phyloP scores from a whole-genome alignment of 1,140 invertebrate species.

The Sminthurides bifidus region DNA sequence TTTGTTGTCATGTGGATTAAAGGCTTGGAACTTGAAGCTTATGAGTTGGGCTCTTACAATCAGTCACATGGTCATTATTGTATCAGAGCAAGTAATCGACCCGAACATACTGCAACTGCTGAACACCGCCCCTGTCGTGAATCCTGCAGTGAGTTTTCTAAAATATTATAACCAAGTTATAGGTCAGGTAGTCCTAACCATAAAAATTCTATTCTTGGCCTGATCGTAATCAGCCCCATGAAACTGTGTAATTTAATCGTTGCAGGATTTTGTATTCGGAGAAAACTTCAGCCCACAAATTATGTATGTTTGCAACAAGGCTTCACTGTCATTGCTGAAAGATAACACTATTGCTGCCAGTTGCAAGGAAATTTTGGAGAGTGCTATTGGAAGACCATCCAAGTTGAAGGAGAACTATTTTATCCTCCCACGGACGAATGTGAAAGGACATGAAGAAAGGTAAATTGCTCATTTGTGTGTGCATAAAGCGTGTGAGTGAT shows the following conservation, averaged over 20 bases:
- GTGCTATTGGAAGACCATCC: constrained; percentile 11
- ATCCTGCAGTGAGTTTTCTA: constrained; percentile 17
- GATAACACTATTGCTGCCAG: constrained; percentile 1
- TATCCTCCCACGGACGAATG: constrained; percentile 16
- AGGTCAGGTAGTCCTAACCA: too few relatives aligned
- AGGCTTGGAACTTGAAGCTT: constrained; percentile 26
- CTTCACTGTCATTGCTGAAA: constrained; percentile 12
- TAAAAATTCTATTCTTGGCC: too few relatives aligned
- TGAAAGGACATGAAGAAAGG: constrained; percentile 2
- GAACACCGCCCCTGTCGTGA: constrained; percentile 17
- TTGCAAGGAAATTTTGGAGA: constrained; percentile 11
- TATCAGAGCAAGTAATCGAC: constrained; percentile 21
- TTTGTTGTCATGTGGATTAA: not conserved
- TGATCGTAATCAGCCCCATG: too few relatives aligned
- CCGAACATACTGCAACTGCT: constrained; percentile 26
- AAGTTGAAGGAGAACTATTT: constrained; percentile 14
- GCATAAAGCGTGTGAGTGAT: too few relatives aligned
- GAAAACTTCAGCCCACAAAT: constrained; percentile 20
- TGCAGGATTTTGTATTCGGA: constrained; percentile 19
- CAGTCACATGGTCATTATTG: constrained; percentile 22
- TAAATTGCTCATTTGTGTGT: constrained; percentile 7
- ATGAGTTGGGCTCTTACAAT: constrained; percentile 26
- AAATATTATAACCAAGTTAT: not conserved
- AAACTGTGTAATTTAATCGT: too few relatives aligned
- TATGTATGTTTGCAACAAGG: constrained; percentile 24